Evolutionary conservation across 2,113 vertebrate species (phyloP).

Genomic region (Grantiella picta): DNA sequence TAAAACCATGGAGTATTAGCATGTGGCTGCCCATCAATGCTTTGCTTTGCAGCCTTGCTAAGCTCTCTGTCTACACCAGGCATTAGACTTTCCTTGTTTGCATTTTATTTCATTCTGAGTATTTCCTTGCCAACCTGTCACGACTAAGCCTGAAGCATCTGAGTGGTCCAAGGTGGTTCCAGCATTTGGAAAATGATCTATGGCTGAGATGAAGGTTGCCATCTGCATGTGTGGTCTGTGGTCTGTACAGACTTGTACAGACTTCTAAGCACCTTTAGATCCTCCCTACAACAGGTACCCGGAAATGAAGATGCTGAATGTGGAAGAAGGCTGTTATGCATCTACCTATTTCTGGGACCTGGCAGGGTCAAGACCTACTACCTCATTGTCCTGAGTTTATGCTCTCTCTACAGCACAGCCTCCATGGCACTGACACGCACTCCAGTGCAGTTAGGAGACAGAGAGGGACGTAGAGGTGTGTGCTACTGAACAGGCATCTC

Average conservation of each 20-base stretch:
- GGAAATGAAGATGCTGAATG: background rate
- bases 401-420: background rate
- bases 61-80: background rate
- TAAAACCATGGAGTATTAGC: background rate
- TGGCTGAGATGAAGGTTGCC: background rate
- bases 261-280: background rate
- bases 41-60: background rate
- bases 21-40: rapidly evolving
- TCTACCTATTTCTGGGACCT: background rate
- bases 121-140: background rate
- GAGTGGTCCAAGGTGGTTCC: background rate
- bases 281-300: background rate
- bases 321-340: background rate
- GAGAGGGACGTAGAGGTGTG: background rate
- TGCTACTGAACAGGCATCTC: background rate
- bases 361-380: background rate
- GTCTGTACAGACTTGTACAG: background rate
- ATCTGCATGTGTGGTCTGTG: background rate
- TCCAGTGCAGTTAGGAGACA: background rate
- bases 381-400: background rate
- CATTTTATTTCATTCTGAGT: background rate
- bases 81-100: background rate
- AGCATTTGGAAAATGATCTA: background rate
- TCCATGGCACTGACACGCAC: background rate
- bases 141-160: background rate